phyloP scores from a whole-genome alignment of 2,888 invertebrate genomes.

The Plagodis pulveraria region DNA sequence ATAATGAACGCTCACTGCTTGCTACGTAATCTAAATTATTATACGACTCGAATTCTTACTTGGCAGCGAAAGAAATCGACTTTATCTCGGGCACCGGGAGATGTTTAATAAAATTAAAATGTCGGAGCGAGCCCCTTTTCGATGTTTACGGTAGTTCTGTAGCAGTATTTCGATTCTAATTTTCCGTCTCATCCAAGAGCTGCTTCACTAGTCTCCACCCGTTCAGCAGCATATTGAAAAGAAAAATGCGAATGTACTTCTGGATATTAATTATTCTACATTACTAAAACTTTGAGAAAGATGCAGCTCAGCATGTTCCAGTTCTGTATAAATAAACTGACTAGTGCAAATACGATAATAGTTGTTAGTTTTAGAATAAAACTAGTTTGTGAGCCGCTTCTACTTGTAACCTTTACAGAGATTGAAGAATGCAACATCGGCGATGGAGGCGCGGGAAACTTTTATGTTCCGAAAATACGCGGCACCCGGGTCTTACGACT shows the following conservation, averaged over 20 bases:
- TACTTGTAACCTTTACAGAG: slow-evolving; percentile 29
- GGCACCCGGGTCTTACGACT: slow-evolving; percentile 46
- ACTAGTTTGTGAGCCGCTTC: slow-evolving; percentile 32
- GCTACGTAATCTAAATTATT: slow-evolving; percentile 85
- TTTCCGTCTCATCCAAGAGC: slow-evolving; percentile 55
- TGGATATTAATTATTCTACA: slow-evolving; percentile 7
- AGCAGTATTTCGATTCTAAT: slow-evolving; percentile 73
- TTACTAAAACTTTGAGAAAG: background rate
- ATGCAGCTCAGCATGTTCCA: slow-evolving; percentile 8
- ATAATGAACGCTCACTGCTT: slow-evolving; percentile 85
- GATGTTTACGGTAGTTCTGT: slow-evolving; percentile 70
- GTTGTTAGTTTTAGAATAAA: slow-evolving; percentile 20
- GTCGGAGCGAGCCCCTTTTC: slow-evolving; percentile 68
- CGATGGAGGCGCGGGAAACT: slow-evolving; percentile 45
- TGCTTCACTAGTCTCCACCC: slow-evolving; percentile 36
- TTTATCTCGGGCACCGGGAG: slow-evolving; percentile 76
- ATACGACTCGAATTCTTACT: slow-evolving; percentile 83
- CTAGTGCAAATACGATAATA: slow-evolving; percentile 6
- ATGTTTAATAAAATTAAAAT: slow-evolving; percentile 83
- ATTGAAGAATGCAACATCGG: slow-evolving; percentile 48
- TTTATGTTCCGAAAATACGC: slow-evolving; percentile 47
- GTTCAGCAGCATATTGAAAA: slow-evolving; percentile 4
- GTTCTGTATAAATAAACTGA: slow-evolving; percentile 15
- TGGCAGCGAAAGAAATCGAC: slow-evolving; percentile 82
- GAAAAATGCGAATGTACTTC: slow-evolving; percentile 6